Base-by-base conservation (phyloP, 2,888 invertebrate genomes). In the Xestia rhomboidea region DNA sequence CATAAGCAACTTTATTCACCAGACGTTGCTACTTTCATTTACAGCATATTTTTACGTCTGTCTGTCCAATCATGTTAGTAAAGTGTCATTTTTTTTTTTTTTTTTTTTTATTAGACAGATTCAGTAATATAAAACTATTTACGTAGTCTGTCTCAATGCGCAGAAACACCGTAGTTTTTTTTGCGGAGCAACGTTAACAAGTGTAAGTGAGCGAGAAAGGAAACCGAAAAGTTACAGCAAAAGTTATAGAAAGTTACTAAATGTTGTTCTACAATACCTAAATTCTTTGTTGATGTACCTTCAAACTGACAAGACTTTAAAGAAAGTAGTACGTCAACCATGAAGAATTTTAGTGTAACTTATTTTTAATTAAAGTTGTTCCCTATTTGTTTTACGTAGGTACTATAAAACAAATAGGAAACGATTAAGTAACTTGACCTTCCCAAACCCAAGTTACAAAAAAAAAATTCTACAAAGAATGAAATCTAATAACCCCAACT, bases 401-500 rank as follows among this genome's bases (percentile, higher is more conserved):
- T 27, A 41, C 8, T 21, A n/a, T 13, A 11, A 46, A 21, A 13
- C 18, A 51, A 73, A 74, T 27, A 13, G 2, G 0, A 38, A 30
- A 73, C 27, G 15, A 44, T 44, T 3, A n/a, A 49, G 7, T 15
- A 27, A 34, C 66, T 24, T 15, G 18, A 24, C 5, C 21, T 70
- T 38, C n/a, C 7, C 11, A 27, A 21, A 10, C 13, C 1, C 6
- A 30, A 15, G n/a, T 38, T 41, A 63, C 15, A 1, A 30, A 38
- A 34, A 46, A 62, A 30, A 24, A 13, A 64, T 4, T 8, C 6
- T 15, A 24, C 6, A n/a, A 34, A 27, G 11, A 38, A 46, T 60
- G 1, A 57, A 79, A 63, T 62, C n/a, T 54, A 27, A 79, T 27
- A 41, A 69, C 60, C 30, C 2, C 21, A 64, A 60, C 5, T 34